Percentiles rank a stretch among this genome's conserved stretches.
phyloP scores from a whole-genome alignment of 2,888 invertebrate genomes.

The Lycophotia porphyrea region DNA sequence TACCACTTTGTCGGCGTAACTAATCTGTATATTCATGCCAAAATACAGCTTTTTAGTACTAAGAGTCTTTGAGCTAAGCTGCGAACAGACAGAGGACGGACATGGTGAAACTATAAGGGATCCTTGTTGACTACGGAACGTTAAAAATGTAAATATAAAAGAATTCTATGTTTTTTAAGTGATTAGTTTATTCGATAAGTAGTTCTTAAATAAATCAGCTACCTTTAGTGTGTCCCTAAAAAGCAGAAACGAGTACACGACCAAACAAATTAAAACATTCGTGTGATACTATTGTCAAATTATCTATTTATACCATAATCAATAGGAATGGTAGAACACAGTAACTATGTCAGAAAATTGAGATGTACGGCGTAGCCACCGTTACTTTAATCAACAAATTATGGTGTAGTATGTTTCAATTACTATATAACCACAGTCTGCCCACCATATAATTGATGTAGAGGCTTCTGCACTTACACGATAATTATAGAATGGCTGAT shows the following conservation, averaged over 20 bases:
- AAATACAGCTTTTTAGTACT: no score
- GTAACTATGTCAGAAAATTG: conserved; percentile 68
- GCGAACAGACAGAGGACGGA: no score
- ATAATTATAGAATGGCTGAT: conserved; percentile 38
- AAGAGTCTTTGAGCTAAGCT: no score
- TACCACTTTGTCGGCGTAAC: no score
- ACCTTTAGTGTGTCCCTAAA: neutral
- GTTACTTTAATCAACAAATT: conserved; percentile 77
- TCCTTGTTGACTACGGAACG: no score
- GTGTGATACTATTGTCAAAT: conserved; percentile 24
- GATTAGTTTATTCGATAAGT: neutral
- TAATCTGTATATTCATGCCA: no score
- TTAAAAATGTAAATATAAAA: no score
- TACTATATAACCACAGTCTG: conserved; percentile 60
- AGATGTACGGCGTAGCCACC: conserved; percentile 71
- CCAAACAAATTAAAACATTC: conserved; percentile 14
- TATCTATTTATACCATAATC: conserved; percentile 49
- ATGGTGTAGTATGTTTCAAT: conserved; percentile 72
- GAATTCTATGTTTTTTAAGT: no score
- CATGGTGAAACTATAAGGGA: no score
- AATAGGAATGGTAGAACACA: conserved; percentile 34
- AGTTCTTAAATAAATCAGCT: neutral
- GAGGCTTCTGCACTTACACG: conserved; percentile 51
- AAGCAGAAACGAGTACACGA: neutral
- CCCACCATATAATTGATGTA: conserved; percentile 52